phyloP scores from a whole-genome alignment of 2,113 vertebrate species.

The Suricata suricatta region DNA sequence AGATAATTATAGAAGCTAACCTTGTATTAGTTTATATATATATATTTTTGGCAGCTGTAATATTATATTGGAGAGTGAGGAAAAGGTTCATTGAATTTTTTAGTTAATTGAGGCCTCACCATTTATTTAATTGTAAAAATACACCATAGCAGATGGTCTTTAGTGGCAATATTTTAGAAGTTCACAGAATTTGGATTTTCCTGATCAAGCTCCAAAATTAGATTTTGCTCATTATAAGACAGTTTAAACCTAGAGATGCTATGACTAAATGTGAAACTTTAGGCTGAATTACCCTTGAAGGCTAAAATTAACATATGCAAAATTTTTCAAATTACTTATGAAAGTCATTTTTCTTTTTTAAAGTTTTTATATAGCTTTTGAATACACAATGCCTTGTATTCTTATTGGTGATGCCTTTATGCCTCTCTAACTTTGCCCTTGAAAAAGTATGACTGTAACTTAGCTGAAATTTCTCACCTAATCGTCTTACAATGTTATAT shows the following conservation, averaged over 20 bases:
- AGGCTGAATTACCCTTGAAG: constrained; percentile 53
- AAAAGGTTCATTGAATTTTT: constrained; percentile 29
- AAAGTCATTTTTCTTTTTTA: constrained; percentile 31
- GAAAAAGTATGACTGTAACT: constrained; percentile 31
- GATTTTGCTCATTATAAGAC: constrained; percentile 55
- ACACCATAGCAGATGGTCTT: constrained; percentile 39
- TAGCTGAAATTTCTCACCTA: not conserved
- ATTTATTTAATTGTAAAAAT: constrained; percentile 50
- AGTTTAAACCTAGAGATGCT: constrained; percentile 50
- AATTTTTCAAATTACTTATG: constrained; percentile 32
- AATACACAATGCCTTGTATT: constrained; percentile 3
- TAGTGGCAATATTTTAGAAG: constrained; percentile 54
- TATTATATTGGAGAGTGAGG: constrained; percentile 11
- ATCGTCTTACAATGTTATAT: not conserved
- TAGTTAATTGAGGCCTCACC: constrained; percentile 18
- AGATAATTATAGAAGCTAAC: not conserved
- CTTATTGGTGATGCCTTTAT: not conserved
- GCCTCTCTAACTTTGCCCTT: not conserved
- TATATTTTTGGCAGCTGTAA: not conserved
- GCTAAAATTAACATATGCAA: constrained; percentile 52
- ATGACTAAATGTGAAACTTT: constrained; percentile 43
- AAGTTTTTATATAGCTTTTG: not conserved
- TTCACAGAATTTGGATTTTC: constrained; percentile 58
- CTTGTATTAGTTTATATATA: constrained; percentile 12
- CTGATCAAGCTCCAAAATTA: constrained; percentile 48